A percentile compares a stretch with the other conserved stretches of the same genome.
phyloP scores from a whole-genome alignment of 2,113 vertebrate species.

The Emberiza fucata region DNA sequence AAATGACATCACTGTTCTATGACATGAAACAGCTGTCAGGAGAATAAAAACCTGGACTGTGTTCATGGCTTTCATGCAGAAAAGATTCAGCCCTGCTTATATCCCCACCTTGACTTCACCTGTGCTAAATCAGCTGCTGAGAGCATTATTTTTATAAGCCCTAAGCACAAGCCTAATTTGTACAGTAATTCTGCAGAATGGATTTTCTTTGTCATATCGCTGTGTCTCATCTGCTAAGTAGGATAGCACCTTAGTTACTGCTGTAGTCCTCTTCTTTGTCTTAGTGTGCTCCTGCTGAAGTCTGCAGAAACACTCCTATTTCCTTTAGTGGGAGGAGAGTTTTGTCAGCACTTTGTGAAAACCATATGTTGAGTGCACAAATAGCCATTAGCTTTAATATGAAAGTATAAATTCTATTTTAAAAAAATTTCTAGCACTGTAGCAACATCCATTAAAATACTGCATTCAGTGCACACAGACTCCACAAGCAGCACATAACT shows the following conservation, averaged over 20 bases:
- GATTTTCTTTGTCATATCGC: not conserved
- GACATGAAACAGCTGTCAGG: not conserved
- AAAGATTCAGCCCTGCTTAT: not conserved
- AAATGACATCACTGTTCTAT: not conserved
- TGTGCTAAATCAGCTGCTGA: not conserved
- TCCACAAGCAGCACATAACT: not conserved
- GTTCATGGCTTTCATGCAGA: not conserved
- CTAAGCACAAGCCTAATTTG: not conserved
- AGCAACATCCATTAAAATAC: not conserved
- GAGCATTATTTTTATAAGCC: not conserved
- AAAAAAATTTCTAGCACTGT: not conserved
- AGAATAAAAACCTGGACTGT: not conserved
- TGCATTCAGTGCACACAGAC: not conserved
- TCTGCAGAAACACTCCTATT: not conserved
- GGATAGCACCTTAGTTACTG: not conserved
- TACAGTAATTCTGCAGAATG: not conserved
- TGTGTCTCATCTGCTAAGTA: not conserved
- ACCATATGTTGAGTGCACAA: not conserved
- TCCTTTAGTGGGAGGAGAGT: not conserved
- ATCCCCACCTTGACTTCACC: not conserved
- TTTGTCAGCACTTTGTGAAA: slow-evolving; percentile 10
- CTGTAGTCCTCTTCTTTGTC: not conserved
- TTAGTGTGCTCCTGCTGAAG: not conserved
- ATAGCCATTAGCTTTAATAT: not conserved
- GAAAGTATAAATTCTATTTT: not conserved